These are phyloP conservation scores for Atlantisia rogersi DNA, from an alignment of 2,113 vertebrate species.

Conservation along the genomic window DNA sequence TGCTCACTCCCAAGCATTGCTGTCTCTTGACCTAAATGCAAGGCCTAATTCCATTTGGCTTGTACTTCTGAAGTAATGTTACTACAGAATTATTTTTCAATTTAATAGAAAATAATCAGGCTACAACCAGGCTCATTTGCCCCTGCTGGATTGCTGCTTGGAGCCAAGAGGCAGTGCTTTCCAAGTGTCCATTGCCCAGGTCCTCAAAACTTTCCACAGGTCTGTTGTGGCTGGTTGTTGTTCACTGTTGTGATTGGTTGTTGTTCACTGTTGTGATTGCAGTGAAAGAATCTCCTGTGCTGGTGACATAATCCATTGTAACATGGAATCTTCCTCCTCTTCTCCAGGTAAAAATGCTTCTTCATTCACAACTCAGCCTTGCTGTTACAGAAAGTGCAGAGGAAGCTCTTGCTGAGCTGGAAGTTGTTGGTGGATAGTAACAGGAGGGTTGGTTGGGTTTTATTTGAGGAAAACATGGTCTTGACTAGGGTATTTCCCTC, in stretches of 20 bases:
- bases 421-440: background rate
- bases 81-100: background rate
- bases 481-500: background rate
- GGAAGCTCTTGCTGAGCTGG: background rate
- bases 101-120: background rate
- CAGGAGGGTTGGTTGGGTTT: background rate
- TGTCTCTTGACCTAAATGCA: accelerated
- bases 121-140: background rate
- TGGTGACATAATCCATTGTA: background rate
- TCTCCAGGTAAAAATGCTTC: background rate
- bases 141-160: background rate
- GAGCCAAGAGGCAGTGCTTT: background rate
- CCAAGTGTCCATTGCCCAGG: background rate
- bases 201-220: background rate
- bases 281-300: background rate
- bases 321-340: background rate
- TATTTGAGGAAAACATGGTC: accelerated
- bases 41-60: background rate
- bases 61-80: background rate
- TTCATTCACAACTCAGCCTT: background rate
- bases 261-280: background rate
- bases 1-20: background rate
- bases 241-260: background rate
- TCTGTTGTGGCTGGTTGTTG: background rate
- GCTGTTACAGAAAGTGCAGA: too few species aligned